Percentiles rank a stretch among this genome's conserved stretches.
phyloP scores from a whole-genome alignment of 1,140 invertebrate species.

The Bombus difficillimus region DNA sequence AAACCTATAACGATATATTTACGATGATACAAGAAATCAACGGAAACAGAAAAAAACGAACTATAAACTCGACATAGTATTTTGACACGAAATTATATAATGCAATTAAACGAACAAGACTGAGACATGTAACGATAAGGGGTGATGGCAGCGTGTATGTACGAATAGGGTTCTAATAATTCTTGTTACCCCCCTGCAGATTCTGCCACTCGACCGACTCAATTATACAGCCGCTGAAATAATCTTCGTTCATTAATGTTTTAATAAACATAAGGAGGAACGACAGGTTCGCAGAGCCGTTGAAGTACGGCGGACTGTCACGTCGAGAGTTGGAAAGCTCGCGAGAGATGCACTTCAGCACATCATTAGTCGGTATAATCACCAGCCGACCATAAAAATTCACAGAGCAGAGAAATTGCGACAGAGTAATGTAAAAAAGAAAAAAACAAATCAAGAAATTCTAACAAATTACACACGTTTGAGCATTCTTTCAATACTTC shows the following conservation, averaged over 20 bases:
- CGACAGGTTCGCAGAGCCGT: conserved; percentile 1
- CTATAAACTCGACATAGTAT: neutral
- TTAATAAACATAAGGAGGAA: conserved; percentile 52
- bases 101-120: conserved; percentile 26
- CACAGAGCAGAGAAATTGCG: conserved; percentile 8
- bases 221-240: conserved; percentile 53
- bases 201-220: conserved; percentile 46
- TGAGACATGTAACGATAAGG: neutral
- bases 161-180: conserved; percentile 20
- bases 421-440: neutral
- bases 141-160: neutral
- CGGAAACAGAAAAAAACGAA: neutral
- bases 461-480: conserved; percentile 18
- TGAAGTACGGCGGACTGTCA: conserved; percentile 33
- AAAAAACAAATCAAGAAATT: neutral
- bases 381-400: conserved; percentile 47
- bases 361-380: conserved; percentile 59
- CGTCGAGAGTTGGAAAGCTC: conserved; percentile 39
- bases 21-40: neutral
- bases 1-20: neutral
- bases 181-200: conserved; percentile 1
- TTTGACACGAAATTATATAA: conserved; percentile 19
- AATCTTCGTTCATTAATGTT: conserved; percentile 57
- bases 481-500: neutral
- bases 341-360: conserved; percentile 29